Evolutionary conservation across 2,797 vertebrate species (phyloP).

Genomic region (Danio choprae): DNA sequence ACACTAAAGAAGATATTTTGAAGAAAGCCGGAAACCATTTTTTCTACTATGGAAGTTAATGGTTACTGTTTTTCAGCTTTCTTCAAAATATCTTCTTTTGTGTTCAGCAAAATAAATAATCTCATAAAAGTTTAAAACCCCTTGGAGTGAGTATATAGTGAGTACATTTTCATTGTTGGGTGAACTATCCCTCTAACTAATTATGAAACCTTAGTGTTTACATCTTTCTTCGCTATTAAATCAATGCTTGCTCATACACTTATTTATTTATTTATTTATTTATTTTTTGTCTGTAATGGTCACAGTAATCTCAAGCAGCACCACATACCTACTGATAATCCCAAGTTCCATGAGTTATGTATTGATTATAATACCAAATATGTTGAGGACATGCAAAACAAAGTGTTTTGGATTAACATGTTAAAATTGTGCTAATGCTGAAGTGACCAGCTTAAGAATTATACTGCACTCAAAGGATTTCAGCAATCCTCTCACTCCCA

Average conservation of each 20-base stretch:
- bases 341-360: neutral
- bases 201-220: no score
- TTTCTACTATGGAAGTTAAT: no score
- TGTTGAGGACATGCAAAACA: neutral
- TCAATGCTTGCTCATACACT: no score
- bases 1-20: no score
- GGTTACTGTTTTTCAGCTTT: no score
- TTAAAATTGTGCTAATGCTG: neutral
- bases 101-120: no score
- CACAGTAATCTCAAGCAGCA: neutral
- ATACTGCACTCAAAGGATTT: constrained; percentile 45
- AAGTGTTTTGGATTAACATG: neutral
- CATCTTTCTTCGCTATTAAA: neutral
- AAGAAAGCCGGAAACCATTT: no score
- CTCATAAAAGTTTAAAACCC: no score
- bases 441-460: neutral
- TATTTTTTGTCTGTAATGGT: neutral
- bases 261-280: neutral
- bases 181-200: no score
- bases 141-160: no score
- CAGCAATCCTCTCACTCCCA: constrained; percentile 22
- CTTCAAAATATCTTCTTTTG: no score
- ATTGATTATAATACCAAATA: neutral
- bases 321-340: neutral
- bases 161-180: no score